Evolutionary conservation across 2,797 vertebrate species (phyloP), one percentile per base, ranked within the genome.

Genomic region (Typhlichthys eigenmanni): DNA sequence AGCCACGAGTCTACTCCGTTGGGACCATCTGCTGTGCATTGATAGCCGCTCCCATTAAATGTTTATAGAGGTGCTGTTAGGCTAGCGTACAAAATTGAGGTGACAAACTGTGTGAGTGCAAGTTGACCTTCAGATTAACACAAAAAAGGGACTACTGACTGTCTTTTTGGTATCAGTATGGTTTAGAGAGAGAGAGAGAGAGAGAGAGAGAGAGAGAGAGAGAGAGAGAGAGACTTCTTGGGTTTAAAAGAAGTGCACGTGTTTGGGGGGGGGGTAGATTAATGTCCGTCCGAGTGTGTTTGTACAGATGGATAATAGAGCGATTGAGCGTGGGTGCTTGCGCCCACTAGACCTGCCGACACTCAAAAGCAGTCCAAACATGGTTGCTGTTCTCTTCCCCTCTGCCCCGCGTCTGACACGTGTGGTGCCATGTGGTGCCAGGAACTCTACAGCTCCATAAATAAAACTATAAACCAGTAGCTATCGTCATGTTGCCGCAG

Each of bases 11-110:
- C 13, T 69, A 76, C 71, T 51, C 76, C 1, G 34, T 9, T 8
- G 70, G 74, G 77, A 84, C 81, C 84, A 86, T 89, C 89, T 90
- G 91, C 80, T 78, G 75, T 55, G 75, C 78, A 70, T 76, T 76
- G 90, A 92, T 91, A 90, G 85, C 79, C 8, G 64, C 79, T 77
- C 84, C 87, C 65, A 88, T 89, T 88, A 89, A 89, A 92, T 74
- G 82, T 85, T 89, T 87, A 83, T 72, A 79, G 71, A 49, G 79
- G 56, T 60, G 45, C 72, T 63, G 75, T 64, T 62, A 85, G 79
- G 70, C 77, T 79, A 78, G 75, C 66, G 67, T 76, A 75, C 73
- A 79, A 83, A 76, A 67, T 71, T 29, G 78, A 69, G 69, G 78
- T 81, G 85, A 84, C 75, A 84, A 77, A 38, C 34, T 38, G 34